A percentile compares a stretch with the other conserved stretches of the same genome.
These are phyloP conservation scores for Sus cebifrons DNA, from an alignment of 2,797 vertebrate genomes.

Conservation along the genomic window DNA sequence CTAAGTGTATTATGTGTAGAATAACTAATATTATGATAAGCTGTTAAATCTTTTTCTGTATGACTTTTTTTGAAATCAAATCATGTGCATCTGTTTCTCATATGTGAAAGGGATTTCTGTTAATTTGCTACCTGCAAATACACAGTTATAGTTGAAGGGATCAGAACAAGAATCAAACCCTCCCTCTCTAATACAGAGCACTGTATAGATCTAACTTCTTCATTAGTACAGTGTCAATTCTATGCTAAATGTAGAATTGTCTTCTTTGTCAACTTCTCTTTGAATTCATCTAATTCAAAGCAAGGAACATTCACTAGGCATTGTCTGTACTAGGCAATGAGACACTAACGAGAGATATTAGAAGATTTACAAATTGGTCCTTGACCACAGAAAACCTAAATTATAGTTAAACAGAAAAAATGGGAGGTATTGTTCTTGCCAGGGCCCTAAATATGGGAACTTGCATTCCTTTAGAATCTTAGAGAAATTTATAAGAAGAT, in stretches of 20 bases:
- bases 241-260: not conserved
- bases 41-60: slow-evolving; percentile 26
- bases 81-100: not conserved
- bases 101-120: not conserved
- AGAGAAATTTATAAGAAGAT: not conserved
- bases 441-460: not conserved
- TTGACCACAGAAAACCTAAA: not conserved
- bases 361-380: not conserved
- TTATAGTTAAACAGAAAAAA: not conserved
- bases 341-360: not conserved
- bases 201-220: slow-evolving; percentile 1
- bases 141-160: not conserved
- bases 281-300: not conserved
- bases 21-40: slow-evolving; percentile 14
- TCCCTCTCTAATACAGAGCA: not conserved
- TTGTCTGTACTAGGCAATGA: not conserved
- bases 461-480: not conserved
- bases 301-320: not conserved
- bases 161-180: not conserved
- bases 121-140: not conserved
- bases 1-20: not conserved
- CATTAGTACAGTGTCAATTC: not conserved
- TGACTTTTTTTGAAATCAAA: slow-evolving; percentile 22
- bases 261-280: not conserved
- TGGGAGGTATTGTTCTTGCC: not conserved